Conservation (phyloP, 2,888 invertebrate species). For the Rotaria socialis region DNA sequence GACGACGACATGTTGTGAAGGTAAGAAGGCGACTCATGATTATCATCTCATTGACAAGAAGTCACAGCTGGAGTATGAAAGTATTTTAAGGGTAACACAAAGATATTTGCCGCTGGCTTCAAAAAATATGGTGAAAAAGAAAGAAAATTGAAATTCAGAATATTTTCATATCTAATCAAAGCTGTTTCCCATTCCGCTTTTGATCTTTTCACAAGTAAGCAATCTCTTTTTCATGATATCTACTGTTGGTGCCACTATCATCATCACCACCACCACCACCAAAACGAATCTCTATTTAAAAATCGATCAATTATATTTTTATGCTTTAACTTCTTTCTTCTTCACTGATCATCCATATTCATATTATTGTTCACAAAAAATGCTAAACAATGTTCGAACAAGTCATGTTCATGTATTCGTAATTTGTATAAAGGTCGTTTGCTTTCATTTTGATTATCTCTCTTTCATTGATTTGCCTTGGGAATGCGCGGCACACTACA, state of each 20-base stretch:
- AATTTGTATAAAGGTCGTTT: not conserved
- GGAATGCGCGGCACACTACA: not conserved
- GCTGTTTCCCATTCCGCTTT: not conserved
- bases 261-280: not conserved
- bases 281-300: not conserved
- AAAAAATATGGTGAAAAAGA: not conserved
- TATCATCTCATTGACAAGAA: constrained; percentile 22
- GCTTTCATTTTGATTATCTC: constrained; percentile 14
- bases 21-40: not conserved
- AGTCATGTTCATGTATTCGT: not conserved
- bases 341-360: not conserved
- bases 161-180: not conserved
- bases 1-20: constrained; percentile 5
- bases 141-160: not conserved
- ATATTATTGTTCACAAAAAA: not conserved
- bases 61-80: constrained; percentile 5
- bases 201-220: not conserved
- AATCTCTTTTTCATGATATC: not conserved
- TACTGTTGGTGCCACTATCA: not conserved
- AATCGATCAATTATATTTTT: too few relatives aligned
- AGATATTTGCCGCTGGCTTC: not conserved
- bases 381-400: not conserved
- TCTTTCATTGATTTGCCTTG: constrained; percentile 17
- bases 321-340: not conserved
- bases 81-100: not conserved